Evolutionary conservation across 2,113 vertebrate species (phyloP).

Genomic region (Smithornis capensis): DNA sequence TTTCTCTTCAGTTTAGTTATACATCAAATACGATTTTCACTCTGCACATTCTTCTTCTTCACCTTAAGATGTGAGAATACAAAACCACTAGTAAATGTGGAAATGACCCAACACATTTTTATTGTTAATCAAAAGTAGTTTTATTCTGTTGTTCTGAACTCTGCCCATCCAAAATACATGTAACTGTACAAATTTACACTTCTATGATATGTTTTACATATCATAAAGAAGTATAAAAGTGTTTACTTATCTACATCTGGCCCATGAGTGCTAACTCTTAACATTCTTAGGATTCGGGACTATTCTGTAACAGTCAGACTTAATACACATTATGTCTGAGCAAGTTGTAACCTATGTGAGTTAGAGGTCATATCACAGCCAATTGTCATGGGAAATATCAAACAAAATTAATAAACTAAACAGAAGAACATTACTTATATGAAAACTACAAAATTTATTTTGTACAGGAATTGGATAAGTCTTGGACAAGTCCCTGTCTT

Average conservation of each 20-base stretch:
- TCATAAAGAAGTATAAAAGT: neutral
- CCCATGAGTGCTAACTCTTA: neutral
- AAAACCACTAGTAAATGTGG: neutral
- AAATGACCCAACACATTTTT: neutral
- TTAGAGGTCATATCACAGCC: neutral
- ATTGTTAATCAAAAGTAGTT: constrained; percentile 3
- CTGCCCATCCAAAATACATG: neutral
- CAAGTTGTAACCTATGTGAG: neutral
- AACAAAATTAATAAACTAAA: neutral
- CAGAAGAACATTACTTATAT: neutral
- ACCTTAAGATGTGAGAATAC: neutral
- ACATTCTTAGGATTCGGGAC: neutral
- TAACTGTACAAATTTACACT: neutral
- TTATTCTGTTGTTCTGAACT: neutral
- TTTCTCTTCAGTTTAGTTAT: neutral
- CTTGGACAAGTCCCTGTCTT: neutral
- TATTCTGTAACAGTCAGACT: neutral
- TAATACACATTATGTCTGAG: neutral
- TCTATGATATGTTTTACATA: neutral
- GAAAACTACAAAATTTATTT: neutral
- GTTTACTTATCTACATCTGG: constrained; percentile 5
- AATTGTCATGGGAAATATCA: neutral
- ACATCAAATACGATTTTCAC: constrained; percentile 9
- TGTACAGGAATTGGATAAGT: neutral
- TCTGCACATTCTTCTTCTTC: neutral